Evolutionary conservation across 2,113 vertebrate species (phyloP).

Genomic region (Otis tarda): DNA sequence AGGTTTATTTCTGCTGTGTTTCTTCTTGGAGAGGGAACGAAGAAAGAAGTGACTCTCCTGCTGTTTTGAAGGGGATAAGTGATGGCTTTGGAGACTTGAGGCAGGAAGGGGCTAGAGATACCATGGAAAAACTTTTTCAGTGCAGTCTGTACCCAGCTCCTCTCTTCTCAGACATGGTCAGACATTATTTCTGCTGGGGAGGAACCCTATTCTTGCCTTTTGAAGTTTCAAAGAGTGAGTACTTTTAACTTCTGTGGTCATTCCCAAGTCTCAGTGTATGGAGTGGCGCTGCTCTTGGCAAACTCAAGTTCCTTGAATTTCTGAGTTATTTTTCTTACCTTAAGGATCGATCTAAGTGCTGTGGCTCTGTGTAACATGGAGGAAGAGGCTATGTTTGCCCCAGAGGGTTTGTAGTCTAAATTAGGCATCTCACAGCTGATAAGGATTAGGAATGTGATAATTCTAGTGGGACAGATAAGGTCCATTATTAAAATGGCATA

Average conservation of each 20-base stretch:
- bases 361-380: background rate
- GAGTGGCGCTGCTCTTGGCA: background rate
- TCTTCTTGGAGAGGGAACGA: constrained; percentile 55
- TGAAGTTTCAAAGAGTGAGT: background rate
- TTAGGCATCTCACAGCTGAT: constrained; percentile 12
- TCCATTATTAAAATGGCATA: constrained; percentile 37
- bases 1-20: constrained; percentile 65
- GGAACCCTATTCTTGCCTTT: background rate
- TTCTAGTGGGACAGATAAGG: constrained; percentile 27
- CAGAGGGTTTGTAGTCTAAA: constrained; percentile 8
- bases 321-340: background rate
- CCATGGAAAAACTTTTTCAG: constrained; percentile 3
- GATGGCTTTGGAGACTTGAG: constrained; percentile 27
- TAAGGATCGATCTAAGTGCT: background rate
- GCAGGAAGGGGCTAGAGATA: constrained; percentile 32
- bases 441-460: constrained; percentile 1
- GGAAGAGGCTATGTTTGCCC: background rate
- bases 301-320: constrained; percentile 5
- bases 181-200: background rate
- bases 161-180: background rate
- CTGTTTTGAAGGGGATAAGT: constrained; percentile 14
- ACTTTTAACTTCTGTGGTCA: background rate
- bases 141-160: background rate
- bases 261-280: background rate
- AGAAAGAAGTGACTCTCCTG: constrained; percentile 39